phyloP scores from a whole-genome alignment of 2,797 vertebrate genomes.

The Lindbergichthys nudifrons region DNA sequence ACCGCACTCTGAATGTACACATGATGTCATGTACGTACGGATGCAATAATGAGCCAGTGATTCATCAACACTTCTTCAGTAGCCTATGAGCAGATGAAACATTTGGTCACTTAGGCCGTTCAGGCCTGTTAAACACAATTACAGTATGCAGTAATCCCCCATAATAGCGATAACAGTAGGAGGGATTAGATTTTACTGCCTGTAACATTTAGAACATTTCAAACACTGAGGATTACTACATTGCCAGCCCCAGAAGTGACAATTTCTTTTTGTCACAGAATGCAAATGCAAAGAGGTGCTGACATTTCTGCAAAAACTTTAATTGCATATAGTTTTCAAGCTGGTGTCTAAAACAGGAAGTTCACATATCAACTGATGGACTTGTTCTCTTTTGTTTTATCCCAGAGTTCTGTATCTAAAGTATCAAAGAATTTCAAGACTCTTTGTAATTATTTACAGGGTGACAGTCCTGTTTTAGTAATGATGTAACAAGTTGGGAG shows the following conservation, averaged over 20 bases:
- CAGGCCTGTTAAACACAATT: conserved; percentile 50
- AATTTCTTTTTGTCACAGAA: conserved; percentile 21
- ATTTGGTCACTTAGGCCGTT: conserved; percentile 27
- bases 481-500: conserved; percentile 27
- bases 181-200: conserved; percentile 43
- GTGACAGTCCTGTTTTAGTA: not conserved
- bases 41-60: conserved; percentile 34
- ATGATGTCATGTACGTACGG: conserved; percentile 56
- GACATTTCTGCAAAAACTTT: conserved; percentile 52
- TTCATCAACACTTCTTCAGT: conserved; percentile 27
- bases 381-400: conserved; percentile 25
- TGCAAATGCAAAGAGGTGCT: conserved; percentile 36
- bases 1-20: conserved; percentile 56
- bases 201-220: conserved; percentile 24
- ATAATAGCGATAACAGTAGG: conserved; percentile 52
- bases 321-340: conserved; percentile 24
- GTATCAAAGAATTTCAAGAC: conserved; percentile 8
- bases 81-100: conserved; percentile 39
- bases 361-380: conserved; percentile 34
- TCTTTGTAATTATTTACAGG: conserved; percentile 1
- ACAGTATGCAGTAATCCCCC: conserved; percentile 22
- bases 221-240: conserved; percentile 2
- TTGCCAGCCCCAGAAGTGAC: not conserved
- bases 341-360: conserved; percentile 26
- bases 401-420: conserved; percentile 25